Evolutionary conservation across 2,888 invertebrate species (phyloP).

Genomic region (Drosophila hamatofila): DNA sequence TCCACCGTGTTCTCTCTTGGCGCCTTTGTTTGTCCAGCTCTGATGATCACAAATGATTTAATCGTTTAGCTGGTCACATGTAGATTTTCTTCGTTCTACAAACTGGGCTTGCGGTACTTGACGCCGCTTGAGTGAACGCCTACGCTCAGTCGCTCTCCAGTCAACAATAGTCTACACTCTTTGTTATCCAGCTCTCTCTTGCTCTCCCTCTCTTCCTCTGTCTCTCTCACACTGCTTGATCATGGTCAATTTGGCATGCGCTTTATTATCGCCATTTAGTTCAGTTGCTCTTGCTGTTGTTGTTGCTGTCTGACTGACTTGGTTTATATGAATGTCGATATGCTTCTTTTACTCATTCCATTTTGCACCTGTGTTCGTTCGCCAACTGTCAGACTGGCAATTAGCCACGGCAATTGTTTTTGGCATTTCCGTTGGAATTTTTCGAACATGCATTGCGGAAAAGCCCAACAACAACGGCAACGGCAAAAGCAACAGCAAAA

Average conservation of each 20-base stretch:
- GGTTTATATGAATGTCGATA: slow-evolving; percentile 45
- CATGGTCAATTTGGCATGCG: slow-evolving; percentile 60
- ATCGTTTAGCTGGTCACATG: slow-evolving; percentile 59
- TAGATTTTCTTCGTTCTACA: slow-evolving; percentile 36
- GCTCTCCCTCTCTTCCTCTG: slow-evolving; percentile 10
- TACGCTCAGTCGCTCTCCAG: slow-evolving; percentile 13
- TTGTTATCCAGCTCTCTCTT: neutral
- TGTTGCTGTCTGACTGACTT: slow-evolving; percentile 23
- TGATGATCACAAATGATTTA: slow-evolving; percentile 57
- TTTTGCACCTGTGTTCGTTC: slow-evolving; percentile 55
- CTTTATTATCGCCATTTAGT: slow-evolving; percentile 37
- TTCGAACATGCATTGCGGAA: slow-evolving; percentile 43
- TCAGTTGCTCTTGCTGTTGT: slow-evolving; percentile 17
- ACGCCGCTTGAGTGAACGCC: slow-evolving; percentile 62
- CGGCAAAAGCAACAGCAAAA: neutral
- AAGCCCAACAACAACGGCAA: slow-evolving; percentile 27
- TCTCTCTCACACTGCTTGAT: slow-evolving; percentile 25
- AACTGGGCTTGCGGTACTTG: slow-evolving; percentile 63
- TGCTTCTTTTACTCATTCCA: slow-evolving; percentile 45
- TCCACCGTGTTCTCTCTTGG: slow-evolving; percentile 20
- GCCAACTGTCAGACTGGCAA: slow-evolving; percentile 54
- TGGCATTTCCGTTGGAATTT: slow-evolving; percentile 74
- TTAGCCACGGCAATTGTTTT: slow-evolving; percentile 63
- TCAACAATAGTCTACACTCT: neutral
- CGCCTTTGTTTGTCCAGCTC: slow-evolving; percentile 25